phyloP scores from a whole-genome alignment of 2,113 vertebrate species.

The Pachyramphus minor region DNA sequence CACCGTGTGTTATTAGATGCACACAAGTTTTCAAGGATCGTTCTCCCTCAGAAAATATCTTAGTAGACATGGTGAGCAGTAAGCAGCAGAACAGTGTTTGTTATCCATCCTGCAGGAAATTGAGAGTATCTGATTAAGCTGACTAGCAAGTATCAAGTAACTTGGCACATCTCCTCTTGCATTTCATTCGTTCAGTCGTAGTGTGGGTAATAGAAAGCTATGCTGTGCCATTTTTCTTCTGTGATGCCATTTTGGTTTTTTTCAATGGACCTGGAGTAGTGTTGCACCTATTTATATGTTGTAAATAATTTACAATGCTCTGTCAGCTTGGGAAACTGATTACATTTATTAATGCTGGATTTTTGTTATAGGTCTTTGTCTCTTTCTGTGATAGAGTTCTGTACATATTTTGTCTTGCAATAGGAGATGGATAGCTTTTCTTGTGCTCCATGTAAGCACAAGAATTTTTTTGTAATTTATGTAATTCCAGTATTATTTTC shows the following conservation, averaged over 20 bases:
- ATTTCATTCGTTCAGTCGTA: slow-evolving; percentile 68
- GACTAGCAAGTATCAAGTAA: slow-evolving; percentile 81
- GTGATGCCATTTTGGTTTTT: slow-evolving; percentile 71
- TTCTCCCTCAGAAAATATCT: slow-evolving; percentile 13
- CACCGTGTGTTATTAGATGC: background rate
- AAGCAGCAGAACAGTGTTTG: slow-evolving; percentile 44
- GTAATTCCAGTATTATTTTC: background rate
- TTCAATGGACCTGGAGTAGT: slow-evolving; percentile 68
- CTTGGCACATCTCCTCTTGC: slow-evolving; percentile 69
- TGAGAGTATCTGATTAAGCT: slow-evolving; percentile 80
- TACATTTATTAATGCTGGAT: background rate
- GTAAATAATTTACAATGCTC: slow-evolving; percentile 61
- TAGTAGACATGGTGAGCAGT: slow-evolving; percentile 50
- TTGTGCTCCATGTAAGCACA: background rate
- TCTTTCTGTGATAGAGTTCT: background rate
- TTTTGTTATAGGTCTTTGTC: background rate
- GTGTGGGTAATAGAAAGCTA: slow-evolving; percentile 59
- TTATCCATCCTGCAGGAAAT: slow-evolving; percentile 73
- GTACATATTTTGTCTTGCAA: background rate
- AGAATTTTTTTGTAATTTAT: no score
- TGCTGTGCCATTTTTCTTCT: slow-evolving; percentile 62
- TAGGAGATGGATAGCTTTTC: background rate
- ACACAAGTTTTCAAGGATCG: background rate
- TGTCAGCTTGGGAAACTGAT: slow-evolving; percentile 50
- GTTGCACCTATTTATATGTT: slow-evolving; percentile 71